These are phyloP conservation scores for Martes martes DNA, from an alignment of 2,113 vertebrate species.

Conservation along the genomic window DNA sequence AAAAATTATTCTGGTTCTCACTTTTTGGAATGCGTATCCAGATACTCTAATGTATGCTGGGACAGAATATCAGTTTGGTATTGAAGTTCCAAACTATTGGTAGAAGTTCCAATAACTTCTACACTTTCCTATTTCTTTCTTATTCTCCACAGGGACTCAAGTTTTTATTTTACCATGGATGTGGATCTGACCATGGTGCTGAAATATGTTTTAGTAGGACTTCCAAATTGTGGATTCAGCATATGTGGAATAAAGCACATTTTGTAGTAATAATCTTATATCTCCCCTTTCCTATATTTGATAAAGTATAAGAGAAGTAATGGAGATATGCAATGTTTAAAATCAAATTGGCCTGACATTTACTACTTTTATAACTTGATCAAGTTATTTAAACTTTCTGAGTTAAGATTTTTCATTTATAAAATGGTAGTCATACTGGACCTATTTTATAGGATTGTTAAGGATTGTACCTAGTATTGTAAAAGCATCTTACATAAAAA, in stretches of 20 bases:
- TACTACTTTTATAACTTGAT: background rate
- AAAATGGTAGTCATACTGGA: background rate
- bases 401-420: background rate
- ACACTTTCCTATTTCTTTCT: background rate
- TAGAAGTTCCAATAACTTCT: background rate
- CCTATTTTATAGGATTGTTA: background rate
- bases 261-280: background rate
- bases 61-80: background rate
- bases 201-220: background rate
- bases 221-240: background rate
- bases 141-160: background rate
- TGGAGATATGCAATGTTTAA: background rate
- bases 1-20: conserved; percentile 32
- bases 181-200: background rate
- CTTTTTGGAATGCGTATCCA: conserved; percentile 8
- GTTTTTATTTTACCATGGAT: background rate
- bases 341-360: background rate
- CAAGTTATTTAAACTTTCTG: background rate
- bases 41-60: background rate
- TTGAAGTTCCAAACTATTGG: too few species aligned
- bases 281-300: background rate
- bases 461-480: background rate
- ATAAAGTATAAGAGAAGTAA: background rate
- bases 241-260: background rate
- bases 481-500: background rate